Percentiles rank a stretch among this genome's conserved stretches.
Conservation (phyloP, 2,113 vertebrate genomes). For the Columbina picui region DNA sequence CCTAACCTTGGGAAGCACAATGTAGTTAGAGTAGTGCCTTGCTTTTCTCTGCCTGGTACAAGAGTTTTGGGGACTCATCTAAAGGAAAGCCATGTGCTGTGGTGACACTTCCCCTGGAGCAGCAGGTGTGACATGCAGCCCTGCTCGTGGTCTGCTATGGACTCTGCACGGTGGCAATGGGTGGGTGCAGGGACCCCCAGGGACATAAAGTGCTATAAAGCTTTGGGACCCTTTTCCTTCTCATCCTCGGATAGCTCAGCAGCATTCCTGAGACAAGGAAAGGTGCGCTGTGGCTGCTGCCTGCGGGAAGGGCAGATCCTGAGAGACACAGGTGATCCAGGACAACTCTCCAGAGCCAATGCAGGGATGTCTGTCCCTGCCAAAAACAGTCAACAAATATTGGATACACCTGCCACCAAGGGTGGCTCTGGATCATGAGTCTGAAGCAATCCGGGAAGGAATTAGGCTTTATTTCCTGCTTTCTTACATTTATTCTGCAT, state of each 20-base stretch:
- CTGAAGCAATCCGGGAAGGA: background rate
- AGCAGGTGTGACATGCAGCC: accelerated
- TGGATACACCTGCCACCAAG: background rate
- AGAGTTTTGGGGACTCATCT: background rate
- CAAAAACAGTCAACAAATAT: background rate
- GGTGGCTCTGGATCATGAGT: background rate
- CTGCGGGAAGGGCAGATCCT: background rate
- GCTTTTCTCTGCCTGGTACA: background rate
- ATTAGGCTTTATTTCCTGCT: background rate
- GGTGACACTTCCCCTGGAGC: background rate
- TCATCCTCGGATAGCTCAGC: background rate
- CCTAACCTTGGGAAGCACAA: background rate
- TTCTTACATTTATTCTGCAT: background rate
- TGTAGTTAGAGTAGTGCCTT: background rate
- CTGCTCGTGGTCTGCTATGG: background rate
- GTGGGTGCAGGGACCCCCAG: background rate
- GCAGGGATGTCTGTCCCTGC: accelerated
- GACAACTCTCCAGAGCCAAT: background rate
- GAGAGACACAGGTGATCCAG: background rate
- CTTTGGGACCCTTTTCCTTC: background rate
- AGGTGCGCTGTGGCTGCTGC: background rate
- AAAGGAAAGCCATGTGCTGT: background rate
- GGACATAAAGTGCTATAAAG: background rate
- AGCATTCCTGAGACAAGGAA: background rate
- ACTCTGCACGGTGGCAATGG: background rate